A percentile compares a stretch with the other conserved stretches of the same genome.
Conservation (phyloP, 2,113 vertebrate species). For the Gorsachius goisagi region DNA sequence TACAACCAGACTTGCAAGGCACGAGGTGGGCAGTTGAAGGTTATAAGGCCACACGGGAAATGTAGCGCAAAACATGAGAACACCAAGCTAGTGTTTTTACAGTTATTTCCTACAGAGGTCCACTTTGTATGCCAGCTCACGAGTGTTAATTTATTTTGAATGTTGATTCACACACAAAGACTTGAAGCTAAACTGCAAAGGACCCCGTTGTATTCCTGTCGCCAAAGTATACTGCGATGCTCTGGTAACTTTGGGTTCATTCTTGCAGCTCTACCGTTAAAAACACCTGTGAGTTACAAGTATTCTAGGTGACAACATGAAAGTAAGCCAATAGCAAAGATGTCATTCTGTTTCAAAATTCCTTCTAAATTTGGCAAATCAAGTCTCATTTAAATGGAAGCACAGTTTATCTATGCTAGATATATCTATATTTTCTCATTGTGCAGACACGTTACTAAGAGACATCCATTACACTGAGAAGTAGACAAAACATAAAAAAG, state of each 20-base stretch:
- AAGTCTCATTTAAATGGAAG: not conserved
- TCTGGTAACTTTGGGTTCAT: not conserved
- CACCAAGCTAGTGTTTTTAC: not conserved
- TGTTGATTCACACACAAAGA: not conserved
- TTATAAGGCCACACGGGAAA: not conserved
- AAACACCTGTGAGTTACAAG: not conserved
- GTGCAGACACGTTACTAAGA: not conserved
- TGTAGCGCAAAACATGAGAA: not conserved
- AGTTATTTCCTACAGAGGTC: not conserved
- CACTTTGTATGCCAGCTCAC: not conserved
- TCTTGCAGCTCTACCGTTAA: not conserved
- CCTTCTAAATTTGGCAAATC: not conserved
- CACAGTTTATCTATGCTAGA: not conserved
- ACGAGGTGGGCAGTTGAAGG: not conserved
- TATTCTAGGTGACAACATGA: not conserved
- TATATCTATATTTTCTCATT: not conserved
- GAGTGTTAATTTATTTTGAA: not conserved
- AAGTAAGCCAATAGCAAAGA: not conserved
- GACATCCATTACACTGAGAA: rapidly evolving
- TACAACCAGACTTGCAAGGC: not conserved
- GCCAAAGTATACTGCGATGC: not conserved
- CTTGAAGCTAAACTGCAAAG: not conserved
- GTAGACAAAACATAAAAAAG: slow-evolving; percentile 29
- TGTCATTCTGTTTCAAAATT: not conserved
- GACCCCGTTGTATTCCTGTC: not conserved